Conservation (phyloP, 2,113 vertebrate genomes). For the Anolis sagrei region DNA sequence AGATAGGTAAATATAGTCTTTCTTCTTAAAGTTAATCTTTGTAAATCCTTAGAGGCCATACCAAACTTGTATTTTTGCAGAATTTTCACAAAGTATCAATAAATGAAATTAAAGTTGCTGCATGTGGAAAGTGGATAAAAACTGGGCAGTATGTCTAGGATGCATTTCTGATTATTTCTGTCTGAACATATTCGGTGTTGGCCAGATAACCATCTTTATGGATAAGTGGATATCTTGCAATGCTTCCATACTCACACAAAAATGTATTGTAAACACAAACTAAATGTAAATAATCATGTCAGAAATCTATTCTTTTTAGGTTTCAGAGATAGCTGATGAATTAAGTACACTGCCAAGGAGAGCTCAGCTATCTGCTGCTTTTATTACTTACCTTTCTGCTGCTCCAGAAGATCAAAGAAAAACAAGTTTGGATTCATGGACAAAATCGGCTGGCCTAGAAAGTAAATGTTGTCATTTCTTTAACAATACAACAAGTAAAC, state of each 20-base stretch:
- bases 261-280: not conserved
- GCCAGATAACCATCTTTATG: not conserved
- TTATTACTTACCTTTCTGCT: constrained; percentile 95
- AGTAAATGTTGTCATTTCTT: constrained; percentile 77
- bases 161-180: not conserved
- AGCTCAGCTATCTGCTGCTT: constrained; percentile 91
- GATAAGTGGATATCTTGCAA: not conserved
- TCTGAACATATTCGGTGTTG: not conserved
- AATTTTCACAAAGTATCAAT: not conserved
- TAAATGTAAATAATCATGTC: not conserved
- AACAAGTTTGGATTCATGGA: constrained; percentile 89
- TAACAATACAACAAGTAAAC: not conserved
- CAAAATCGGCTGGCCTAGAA: constrained; percentile 86
- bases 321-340: constrained; percentile 92
- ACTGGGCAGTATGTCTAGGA: not conserved
- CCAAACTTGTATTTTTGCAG: not conserved
- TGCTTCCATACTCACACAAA: not conserved
- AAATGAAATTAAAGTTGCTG: not conserved
- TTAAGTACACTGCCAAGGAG: constrained; percentile 88
- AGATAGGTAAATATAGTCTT: not conserved
- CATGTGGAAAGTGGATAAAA: not conserved
- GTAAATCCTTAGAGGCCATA: not conserved
- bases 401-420: constrained; percentile 90
- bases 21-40: not conserved
- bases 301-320: constrained; percentile 71